Evolutionary conservation across 2,888 invertebrate species (phyloP).

Genomic region (Andrena haemorrhoa): DNA sequence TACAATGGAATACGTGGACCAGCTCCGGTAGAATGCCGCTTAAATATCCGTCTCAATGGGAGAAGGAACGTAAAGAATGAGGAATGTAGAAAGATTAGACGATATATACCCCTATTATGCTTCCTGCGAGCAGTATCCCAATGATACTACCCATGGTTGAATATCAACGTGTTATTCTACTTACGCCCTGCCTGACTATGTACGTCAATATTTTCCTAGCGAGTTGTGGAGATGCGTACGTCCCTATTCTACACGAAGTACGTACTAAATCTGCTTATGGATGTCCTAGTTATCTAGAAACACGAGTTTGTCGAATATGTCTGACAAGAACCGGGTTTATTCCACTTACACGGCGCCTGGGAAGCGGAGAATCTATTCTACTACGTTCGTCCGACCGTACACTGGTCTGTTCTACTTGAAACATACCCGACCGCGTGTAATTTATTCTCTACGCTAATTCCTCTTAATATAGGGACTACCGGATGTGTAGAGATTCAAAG

Average conservation of each 20-base stretch:
- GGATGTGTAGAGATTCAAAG: too few relatives aligned
- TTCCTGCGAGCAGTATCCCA: too few relatives aligned
- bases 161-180: too few relatives aligned
- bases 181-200: background rate
- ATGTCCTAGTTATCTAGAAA: background rate
- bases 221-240: background rate
- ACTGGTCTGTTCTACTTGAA: background rate
- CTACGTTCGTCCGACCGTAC: background rate
- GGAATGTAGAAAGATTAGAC: too few relatives aligned
- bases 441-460: background rate
- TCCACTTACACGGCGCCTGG: slow-evolving; percentile 2
- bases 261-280: background rate
- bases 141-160: too few relatives aligned
- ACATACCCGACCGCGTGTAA: slow-evolving; percentile 5
- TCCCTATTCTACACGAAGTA: background rate
- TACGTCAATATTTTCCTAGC: background rate
- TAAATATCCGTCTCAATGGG: too few relatives aligned
- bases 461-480: background rate
- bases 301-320: background rate
- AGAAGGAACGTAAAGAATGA: too few relatives aligned
- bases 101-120: too few relatives aligned
- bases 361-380: background rate
- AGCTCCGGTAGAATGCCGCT: background rate
- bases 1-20: slow-evolving; percentile 11
- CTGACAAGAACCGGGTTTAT: background rate